Conservation (phyloP, 2,113 vertebrate genomes). For the Chionis minor region DNA sequence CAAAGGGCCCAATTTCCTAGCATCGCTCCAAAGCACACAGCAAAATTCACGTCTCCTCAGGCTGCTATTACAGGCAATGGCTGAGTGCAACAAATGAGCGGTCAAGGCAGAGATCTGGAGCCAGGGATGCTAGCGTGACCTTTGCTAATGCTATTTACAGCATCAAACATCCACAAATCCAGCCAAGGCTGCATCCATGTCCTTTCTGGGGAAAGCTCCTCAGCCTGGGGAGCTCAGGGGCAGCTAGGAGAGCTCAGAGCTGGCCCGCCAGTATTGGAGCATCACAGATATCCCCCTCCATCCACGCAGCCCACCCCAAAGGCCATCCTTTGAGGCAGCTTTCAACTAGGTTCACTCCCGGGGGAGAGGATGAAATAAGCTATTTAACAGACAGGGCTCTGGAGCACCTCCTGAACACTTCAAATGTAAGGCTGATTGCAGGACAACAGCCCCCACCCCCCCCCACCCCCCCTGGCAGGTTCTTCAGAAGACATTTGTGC, state of each 20-base stretch:
- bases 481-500: background rate
- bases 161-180: background rate
- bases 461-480: background rate
- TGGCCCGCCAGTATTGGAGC: background rate
- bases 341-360: background rate
- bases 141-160: conserved; percentile 12
- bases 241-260: background rate
- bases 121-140: conserved; percentile 5
- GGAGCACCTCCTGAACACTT: background rate
- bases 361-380: background rate
- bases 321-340: background rate
- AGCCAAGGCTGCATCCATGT: background rate
- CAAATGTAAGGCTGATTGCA: background rate
- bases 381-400: background rate
- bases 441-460: background rate
- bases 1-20: conserved; percentile 56
- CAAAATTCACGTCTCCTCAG: background rate
- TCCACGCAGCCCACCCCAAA: background rate
- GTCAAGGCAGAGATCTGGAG: conserved; percentile 13
- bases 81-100: background rate
- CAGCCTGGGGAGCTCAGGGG: background rate
- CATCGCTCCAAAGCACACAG: background rate
- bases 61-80: background rate
- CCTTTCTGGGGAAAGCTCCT: background rate
- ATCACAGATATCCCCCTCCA: background rate